Evolutionary conservation across 2,797 vertebrate species (phyloP).

Genomic region (Petrocephalus schoutedeni): DNA sequence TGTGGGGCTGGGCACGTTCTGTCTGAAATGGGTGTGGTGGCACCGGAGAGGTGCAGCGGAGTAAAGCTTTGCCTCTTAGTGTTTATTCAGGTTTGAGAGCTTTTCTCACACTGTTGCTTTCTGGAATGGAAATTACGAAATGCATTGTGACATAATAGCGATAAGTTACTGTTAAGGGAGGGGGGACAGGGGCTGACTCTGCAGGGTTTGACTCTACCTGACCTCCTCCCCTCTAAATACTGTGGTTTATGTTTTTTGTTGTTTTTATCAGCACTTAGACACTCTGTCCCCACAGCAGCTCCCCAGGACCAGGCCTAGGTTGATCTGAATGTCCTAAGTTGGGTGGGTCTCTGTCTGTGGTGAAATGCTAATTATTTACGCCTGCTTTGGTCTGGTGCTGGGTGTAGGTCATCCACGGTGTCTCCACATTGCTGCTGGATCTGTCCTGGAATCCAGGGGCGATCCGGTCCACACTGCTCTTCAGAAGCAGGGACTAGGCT

Average conservation of each 20-base stretch:
- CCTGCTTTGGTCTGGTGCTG: background rate
- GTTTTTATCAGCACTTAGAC: background rate
- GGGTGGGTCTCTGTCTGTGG: background rate
- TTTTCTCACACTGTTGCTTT: background rate
- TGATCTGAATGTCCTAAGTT: background rate
- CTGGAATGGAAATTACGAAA: background rate
- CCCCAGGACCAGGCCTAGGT: background rate
- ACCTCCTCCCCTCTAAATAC: background rate
- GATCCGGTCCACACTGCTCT: background rate
- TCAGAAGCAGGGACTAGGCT: background rate
- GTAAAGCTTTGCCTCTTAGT: background rate
- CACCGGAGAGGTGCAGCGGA: background rate
- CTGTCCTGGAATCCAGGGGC: background rate
- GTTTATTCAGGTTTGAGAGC: background rate
- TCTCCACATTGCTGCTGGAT: background rate
- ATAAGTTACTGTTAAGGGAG: background rate
- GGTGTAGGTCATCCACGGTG: background rate
- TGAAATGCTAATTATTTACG: background rate
- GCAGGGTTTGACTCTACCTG: background rate
- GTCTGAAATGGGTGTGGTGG: background rate
- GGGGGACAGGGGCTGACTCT: background rate
- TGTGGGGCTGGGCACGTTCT: background rate
- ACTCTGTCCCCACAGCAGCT: background rate
- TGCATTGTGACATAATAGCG: background rate
- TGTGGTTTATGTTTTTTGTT: background rate